Evolutionary conservation across 2,797 vertebrate species (phyloP).

Genomic region (Pipistrellus pipistrellus): DNA sequence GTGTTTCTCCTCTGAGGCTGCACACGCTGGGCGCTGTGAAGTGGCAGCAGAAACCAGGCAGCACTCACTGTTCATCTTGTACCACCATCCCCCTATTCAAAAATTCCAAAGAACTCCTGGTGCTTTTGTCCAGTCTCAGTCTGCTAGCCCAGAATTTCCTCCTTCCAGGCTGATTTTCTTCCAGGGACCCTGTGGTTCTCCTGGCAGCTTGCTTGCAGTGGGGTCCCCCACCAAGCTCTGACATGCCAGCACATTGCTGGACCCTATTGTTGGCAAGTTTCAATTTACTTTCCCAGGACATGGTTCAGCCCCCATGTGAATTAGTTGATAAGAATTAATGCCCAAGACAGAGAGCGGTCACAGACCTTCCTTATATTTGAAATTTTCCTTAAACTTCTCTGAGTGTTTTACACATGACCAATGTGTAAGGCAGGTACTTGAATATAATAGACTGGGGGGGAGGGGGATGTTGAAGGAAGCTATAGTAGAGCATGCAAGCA

Average conservation of each 20-base stretch:
- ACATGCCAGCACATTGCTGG: too few relatives aligned
- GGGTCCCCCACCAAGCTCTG: neutral
- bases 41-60: too few relatives aligned
- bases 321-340: neutral
- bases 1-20: neutral
- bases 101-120: neutral
- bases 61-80: accelerated
- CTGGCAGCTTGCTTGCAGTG: neutral
- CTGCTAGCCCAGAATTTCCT: neutral
- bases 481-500: too few relatives aligned
- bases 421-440: neutral
- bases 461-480: accelerated
- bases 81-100: neutral
- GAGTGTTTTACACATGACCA: neutral
- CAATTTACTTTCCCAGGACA: neutral
- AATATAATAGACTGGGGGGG: too few relatives aligned
- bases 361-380: neutral
- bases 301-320: neutral
- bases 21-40: accelerated
- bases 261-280: neutral
- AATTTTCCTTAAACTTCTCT: neutral
- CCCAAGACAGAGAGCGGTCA: neutral
- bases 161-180: neutral
- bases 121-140: neutral
- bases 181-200: neutral